Conservation (phyloP, 2,113 vertebrate species). For the Brachionichthys hirsutus region DNA sequence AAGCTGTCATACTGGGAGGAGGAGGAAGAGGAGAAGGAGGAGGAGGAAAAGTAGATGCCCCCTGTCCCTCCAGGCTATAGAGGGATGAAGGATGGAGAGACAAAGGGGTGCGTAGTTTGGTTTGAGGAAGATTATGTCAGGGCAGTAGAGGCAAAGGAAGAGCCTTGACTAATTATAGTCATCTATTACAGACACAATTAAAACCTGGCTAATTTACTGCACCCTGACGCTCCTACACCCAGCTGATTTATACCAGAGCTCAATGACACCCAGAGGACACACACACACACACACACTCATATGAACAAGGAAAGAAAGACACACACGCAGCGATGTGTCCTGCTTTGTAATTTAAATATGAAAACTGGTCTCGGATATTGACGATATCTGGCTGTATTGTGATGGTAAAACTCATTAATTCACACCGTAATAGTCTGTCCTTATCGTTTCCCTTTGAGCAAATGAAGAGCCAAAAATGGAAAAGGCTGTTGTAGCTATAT, state of each 20-base stretch:
- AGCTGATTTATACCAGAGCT: conserved; percentile 94
- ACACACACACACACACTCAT: conserved; percentile 29
- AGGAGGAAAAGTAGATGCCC: conserved; percentile 54
- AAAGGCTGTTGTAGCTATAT: too few relatives aligned
- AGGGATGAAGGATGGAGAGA: conserved; percentile 65
- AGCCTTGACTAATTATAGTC: conserved; percentile 98
- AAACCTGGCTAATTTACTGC: conserved; percentile 97
- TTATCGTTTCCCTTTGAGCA: too few relatives aligned
- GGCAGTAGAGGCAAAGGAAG: conserved; percentile 88
- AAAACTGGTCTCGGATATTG: too few relatives aligned
- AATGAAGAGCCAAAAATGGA: too few relatives aligned
- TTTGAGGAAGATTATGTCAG: conserved; percentile 71
- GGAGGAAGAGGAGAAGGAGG: conserved; percentile 29
- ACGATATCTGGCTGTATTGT: too few relatives aligned
- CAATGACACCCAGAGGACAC: conserved; percentile 97
- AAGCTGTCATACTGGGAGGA: conserved; percentile 40
- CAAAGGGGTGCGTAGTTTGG: conserved; percentile 77
- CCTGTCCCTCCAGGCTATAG: conserved; percentile 56
- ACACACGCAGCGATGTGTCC: neutral
- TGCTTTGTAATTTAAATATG: too few relatives aligned
- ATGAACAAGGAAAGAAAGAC: too few relatives aligned
- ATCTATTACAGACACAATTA: conserved; percentile 99
- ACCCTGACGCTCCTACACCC: conserved; percentile 88
- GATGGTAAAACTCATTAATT: too few relatives aligned
- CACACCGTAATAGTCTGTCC: too few relatives aligned